phyloP scores from a whole-genome alignment of 2,888 invertebrate genomes.

The Pardosa pseudoannulata region DNA sequence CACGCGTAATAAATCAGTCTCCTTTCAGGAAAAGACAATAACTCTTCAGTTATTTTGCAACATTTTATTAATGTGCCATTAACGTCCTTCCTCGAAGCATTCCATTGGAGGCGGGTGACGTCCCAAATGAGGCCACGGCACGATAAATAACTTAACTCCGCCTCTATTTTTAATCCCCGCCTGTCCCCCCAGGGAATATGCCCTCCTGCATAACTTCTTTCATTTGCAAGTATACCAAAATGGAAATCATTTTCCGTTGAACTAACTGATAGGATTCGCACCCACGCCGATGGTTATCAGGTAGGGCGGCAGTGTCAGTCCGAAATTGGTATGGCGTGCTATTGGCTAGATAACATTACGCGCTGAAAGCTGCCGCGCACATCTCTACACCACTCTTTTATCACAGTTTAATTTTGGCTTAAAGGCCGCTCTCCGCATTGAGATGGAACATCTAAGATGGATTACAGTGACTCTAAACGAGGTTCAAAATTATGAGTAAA shows the following conservation, averaged over 20 bases:
- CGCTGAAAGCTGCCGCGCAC: no score
- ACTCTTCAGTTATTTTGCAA: not conserved
- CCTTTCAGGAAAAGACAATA: not conserved
- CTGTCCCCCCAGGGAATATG: conserved; percentile 29
- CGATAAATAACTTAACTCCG: conserved; percentile 52
- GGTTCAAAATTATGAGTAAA: no score
- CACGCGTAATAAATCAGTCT: not conserved
- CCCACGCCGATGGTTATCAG: conserved; percentile 18
- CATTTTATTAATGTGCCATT: conserved; percentile 3
- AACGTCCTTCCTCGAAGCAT: not conserved
- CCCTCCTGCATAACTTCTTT: conserved; percentile 26
- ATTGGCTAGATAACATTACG: no score
- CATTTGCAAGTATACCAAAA: conserved; percentile 19
- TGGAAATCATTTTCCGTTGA: not conserved
- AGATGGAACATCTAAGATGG: no score
- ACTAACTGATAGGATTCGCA: conserved; percentile 21
- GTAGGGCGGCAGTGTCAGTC: no score
- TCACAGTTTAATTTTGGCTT: no score
- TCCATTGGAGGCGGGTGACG: conserved; percentile 24
- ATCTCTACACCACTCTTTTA: no score
- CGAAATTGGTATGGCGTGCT: no score
- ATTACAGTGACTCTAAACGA: no score
- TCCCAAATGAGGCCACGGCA: conserved; percentile 27
- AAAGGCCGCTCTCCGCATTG: no score
- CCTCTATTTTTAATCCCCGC: conserved; percentile 46